phyloP scores from a whole-genome alignment of 2,888 invertebrate species.

The Caenorhabditis parvicauda region DNA sequence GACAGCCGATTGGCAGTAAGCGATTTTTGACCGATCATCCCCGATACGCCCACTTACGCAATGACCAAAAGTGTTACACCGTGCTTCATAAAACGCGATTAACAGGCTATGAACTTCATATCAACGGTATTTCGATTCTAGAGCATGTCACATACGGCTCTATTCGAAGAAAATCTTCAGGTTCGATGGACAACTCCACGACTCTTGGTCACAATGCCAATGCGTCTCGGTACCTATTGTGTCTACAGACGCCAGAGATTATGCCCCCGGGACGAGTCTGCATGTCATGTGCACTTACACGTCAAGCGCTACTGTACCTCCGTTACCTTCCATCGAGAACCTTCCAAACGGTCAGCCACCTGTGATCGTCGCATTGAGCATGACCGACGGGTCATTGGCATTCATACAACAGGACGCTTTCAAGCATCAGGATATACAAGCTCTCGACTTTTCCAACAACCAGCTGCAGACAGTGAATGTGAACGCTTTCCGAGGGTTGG shows the following conservation, averaged over 20 bases:
- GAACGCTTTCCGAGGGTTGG: conserved; percentile 61
- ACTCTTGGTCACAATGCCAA: conserved; percentile 32
- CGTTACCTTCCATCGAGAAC: conserved; percentile 26
- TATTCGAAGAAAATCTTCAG: conserved; percentile 7
- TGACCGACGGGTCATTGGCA: conserved; percentile 44
- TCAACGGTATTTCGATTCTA: too few species aligned
- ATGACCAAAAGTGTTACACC: too few species aligned
- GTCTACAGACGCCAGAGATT: background rate
- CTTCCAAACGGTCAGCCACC: conserved; percentile 14
- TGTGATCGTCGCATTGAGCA: conserved; percentile 40
- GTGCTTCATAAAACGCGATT: too few species aligned
- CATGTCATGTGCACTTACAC: conserved; percentile 42
- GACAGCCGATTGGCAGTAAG: too few species aligned
- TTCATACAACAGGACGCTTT: conserved; percentile 55
- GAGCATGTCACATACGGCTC: too few species aligned
- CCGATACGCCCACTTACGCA: too few species aligned
- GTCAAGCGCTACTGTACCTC: conserved; percentile 37
- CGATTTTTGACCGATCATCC: too few species aligned
- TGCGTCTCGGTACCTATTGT: conserved; percentile 33
- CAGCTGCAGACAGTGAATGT: conserved; percentile 60
- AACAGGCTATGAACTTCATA: too few species aligned
- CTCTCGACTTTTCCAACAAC: conserved; percentile 55
- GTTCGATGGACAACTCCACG: conserved; percentile 19
- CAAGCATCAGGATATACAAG: conserved; percentile 51
- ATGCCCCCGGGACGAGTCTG: conserved; percentile 6